Base-by-base conservation (phyloP, 2,113 vertebrate genomes). In the Corythoichthys intestinalis region DNA sequence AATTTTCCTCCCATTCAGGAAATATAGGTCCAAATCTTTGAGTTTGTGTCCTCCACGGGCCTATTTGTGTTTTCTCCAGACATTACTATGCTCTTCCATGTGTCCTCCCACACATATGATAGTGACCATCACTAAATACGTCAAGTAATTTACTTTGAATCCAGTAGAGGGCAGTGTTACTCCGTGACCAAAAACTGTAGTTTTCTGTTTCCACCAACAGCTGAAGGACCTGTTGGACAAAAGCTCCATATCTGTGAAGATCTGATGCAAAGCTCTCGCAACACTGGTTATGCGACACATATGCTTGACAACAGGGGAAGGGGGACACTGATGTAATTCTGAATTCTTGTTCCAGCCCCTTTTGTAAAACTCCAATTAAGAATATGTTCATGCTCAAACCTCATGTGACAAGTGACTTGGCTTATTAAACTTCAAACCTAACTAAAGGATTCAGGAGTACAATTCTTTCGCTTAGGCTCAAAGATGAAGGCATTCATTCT, bases 151-250 rank as follows among this genome's bases (percentile, higher is more conserved):
- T 28, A 1, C 35, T 10, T 28, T 17, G 3, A 7, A 20, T 74
- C 79, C 88, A 89, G 47, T 78, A 88, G 87, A 88, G 79, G 86
- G 85, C 58, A 74, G 82, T 86, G 81, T 77, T 76, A 67, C 66
- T 65, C 77, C 73, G 78, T 65, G 65, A 49, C 56, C 54, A 54
- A 20, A 57, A 4, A 4, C 28, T 11, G 20, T 0, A 37, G 39
- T 6, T 62, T 4, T 71, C 57, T 78, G n/a, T 20, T 63, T 53
- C 8, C 0, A 61, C 68, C 75, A 78, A 68, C 74, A 81, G 72
- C 58, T 73, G 57, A 66, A 63, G 41, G 47, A 81, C 70, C 66
- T 70, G 76, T 79, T 82, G 80, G 34, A 70, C 50, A 57, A 17
- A 67, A 74, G 28, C 70, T 69, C 34, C 9, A 20, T 52, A 7